Base-by-base conservation (phyloP, 2,888 invertebrate genomes). In the Hyles lineata region DNA sequence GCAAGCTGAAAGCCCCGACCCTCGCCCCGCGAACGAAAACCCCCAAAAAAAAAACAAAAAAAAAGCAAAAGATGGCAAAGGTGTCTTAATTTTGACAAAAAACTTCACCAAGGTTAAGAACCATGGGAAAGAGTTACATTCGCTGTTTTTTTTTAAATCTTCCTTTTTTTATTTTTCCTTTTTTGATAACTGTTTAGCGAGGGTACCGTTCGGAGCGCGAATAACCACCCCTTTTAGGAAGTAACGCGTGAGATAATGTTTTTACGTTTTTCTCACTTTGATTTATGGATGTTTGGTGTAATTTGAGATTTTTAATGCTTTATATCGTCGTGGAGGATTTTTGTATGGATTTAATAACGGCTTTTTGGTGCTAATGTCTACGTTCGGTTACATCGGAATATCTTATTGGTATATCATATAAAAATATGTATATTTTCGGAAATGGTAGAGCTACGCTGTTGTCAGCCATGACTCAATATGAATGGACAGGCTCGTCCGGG, bases 51-150 rank as follows among this genome's bases (percentile, higher is more conserved):
- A 90, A 90, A 87, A 83, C 82, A 79, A 80, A 80, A 90, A 93
- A 93, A 92, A 92, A 86, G 86, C 86, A 78, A 93, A 93, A 93
- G 94, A 94, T 94, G 90, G 83, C 93, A 94, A 94, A 94, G 94
- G 93, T 94, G 94, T 94, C 93, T 92, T 90, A 90, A 90, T 91
- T 93, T 90, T 84, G 82, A 82, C 87, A 87, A 90, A 92, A 91
- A 92, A 89, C 81, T 87, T 87, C 88, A 87, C 89, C 87, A 90
- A 94, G 93, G 93, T 94, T 94, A 94, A 94, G 94, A 94, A 90
- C 91, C 94, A 92, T 94, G 94, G 93, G 94, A 94, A 94, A 94
- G 94, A 94, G 94, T 94, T 94, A 92, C 91, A 87, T 87, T 87
- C 87, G n/a, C 52, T 19, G 89, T 82, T 86, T 83, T 83, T 80